Evolutionary conservation across 2,888 invertebrate species (phyloP).

Genomic region (Caenorhabditis sulstoni): DNA sequence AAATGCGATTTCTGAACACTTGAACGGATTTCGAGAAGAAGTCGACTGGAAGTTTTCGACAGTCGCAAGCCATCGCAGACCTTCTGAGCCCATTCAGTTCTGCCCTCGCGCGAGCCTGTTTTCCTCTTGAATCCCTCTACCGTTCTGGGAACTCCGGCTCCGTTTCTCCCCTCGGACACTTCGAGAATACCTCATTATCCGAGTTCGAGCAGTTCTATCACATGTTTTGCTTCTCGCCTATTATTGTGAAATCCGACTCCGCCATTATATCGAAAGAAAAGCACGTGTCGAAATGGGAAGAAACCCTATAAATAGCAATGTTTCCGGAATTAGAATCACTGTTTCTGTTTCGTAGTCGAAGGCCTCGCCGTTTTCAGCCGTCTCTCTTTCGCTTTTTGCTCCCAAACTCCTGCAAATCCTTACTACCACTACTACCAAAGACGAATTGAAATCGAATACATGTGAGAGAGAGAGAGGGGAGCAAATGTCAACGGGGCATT

Average conservation of each 20-base stretch:
- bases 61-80: no score
- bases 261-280: conserved; percentile 24
- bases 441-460: conserved; percentile 41
- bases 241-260: conserved; percentile 48
- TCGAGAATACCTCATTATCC: background rate
- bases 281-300: conserved; percentile 20
- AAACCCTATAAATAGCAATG: conserved; percentile 37
- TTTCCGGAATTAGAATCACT: conserved; percentile 1
- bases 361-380: background rate
- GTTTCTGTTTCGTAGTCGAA: background rate
- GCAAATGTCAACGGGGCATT: conserved; percentile 10
- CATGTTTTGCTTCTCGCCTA: conserved; percentile 9
- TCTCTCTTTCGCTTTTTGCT: no score
- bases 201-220: background rate
- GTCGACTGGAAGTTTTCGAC: no score
- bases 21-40: no score
- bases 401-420: background rate
- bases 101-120: no score
- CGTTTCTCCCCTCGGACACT: no score
- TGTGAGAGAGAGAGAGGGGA: conserved; percentile 16
- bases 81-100: no score
- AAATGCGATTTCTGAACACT: no score
- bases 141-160: no score
- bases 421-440: background rate
- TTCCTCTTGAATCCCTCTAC: no score